These are phyloP conservation scores for Pomatostomus ruficeps DNA, from an alignment of 2,113 vertebrate genomes.

Conservation along the genomic window DNA sequence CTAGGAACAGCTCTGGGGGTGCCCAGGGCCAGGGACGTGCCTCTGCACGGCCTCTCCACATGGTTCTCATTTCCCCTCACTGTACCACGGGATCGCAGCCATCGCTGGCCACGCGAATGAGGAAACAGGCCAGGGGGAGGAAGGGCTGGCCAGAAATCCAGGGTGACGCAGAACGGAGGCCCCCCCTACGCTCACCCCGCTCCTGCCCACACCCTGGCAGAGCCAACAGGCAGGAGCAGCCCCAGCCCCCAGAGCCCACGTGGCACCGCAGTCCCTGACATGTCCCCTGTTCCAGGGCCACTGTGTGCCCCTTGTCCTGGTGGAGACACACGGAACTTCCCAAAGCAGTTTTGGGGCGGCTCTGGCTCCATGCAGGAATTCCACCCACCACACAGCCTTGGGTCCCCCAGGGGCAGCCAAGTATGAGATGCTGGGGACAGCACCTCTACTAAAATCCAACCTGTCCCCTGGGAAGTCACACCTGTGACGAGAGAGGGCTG, in stretches of 20 bases:
- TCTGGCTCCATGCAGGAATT: background rate
- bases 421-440: background rate
- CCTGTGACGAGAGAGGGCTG: background rate
- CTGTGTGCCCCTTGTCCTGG: background rate
- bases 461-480: background rate
- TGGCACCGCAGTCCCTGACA: accelerated
- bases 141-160: background rate
- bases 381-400: accelerated
- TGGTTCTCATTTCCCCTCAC: constrained; percentile 15
- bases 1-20: background rate
- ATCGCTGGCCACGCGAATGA: background rate
- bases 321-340: accelerated
- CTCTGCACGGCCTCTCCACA: background rate
- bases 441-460: background rate
- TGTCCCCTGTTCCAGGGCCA: background rate
- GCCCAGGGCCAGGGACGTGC: accelerated
- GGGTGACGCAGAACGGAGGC: background rate
- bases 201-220: background rate
- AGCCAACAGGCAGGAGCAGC: accelerated
- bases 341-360: accelerated
- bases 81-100: background rate
- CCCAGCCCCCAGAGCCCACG: background rate
- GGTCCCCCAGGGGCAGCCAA: accelerated
- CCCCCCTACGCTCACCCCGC: accelerated
- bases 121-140: background rate